These are phyloP conservation scores for Pseudomyrmex flavicornis DNA, from an alignment of 1,140 invertebrate species.

Conservation along the genomic window DNA sequence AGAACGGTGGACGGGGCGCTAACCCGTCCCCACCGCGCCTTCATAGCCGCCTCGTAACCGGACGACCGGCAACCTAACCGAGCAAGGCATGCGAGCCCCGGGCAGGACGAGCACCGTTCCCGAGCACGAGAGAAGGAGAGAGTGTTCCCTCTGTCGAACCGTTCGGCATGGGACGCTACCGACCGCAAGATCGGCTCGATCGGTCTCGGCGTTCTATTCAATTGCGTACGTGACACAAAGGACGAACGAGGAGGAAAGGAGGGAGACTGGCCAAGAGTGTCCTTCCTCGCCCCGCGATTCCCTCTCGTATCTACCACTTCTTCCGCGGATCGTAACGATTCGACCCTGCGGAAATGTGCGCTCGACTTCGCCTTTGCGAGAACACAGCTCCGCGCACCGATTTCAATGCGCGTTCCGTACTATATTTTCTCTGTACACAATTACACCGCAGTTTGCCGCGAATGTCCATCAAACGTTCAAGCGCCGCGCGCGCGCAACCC, in stretches of 20 bases:
- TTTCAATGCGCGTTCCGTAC: slow-evolving; percentile 24
- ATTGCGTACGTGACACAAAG: slow-evolving; percentile 70
- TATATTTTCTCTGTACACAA: slow-evolving; percentile 58
- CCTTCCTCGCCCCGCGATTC: not conserved
- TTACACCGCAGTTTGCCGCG: slow-evolving; percentile 53
- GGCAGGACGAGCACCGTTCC: slow-evolving; percentile 54
- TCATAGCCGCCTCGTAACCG: slow-evolving; percentile 29
- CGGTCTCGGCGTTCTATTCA: slow-evolving; percentile 67
- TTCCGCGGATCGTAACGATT: slow-evolving; percentile 36
- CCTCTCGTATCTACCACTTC: not conserved
- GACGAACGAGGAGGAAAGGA: slow-evolving; percentile 8
- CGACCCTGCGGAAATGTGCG: slow-evolving; percentile 40
- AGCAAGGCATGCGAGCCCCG: slow-evolving; percentile 57
- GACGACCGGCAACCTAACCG: slow-evolving; percentile 24
- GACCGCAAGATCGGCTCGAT: slow-evolving; percentile 68
- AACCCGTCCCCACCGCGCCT: slow-evolving; percentile 57
- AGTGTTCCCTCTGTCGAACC: slow-evolving; percentile 58
- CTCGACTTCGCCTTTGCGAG: not conserved
- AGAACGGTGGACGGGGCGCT: slow-evolving; percentile 63
- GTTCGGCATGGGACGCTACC: slow-evolving; percentile 63
- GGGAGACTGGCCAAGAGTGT: slow-evolving; percentile 13
- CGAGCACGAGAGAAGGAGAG: slow-evolving; percentile 6
- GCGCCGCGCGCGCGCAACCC: slow-evolving; percentile 5
- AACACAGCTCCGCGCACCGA: slow-evolving; percentile 5
- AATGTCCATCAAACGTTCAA: slow-evolving; percentile 48